Base-by-base conservation (phyloP, 1,140 invertebrate species). In the Cryptotermes secundus region DNA sequence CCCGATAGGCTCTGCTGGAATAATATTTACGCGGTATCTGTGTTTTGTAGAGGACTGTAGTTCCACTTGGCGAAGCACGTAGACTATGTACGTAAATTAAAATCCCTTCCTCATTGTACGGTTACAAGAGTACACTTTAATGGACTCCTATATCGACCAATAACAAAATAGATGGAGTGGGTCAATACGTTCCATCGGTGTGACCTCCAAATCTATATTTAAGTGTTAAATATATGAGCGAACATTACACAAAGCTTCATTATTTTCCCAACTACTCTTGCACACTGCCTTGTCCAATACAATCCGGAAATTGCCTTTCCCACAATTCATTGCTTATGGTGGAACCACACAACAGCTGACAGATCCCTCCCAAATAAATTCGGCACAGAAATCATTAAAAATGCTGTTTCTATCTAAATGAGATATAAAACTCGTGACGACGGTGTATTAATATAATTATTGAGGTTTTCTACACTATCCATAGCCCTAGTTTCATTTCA, bases 231-330 rank as follows among this genome's bases (percentile, higher is more conserved):
- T 31, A 31, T 72, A 72, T 72, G 59, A 72, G 59, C 53, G 12
- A n/a, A 59, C 53, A 24, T 22, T 59, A 59, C 53, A 59, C 24
- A 12, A n/a, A 7, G 59, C n/a, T 31, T 72, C 16, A 72, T 72
- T 72, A 72, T 72, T 72, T 72, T n/a, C 59, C 0, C 7, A 22
- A 59, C 6, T 22, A 22, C 16, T 26, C 26, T 6, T 7, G 6
- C 12, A 49, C 3, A 49, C 19, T 49, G 14, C 19, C 45, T 19
- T 19, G 7, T 72, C 26, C 19, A 72, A 72, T 72, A 72, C 31
- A 10, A 72, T 72, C 59, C 59, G 59, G 59, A 72, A 72, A 72
- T 72, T 72, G n/a, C 26, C 59, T 72, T 72, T 72, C 59, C 59
- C n/a, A 72, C 59, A 72, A 72, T 72, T n/a, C 2, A 72, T 6